Conservation (phyloP, 2,888 invertebrate species). For the Pristionchus arcanus region DNA sequence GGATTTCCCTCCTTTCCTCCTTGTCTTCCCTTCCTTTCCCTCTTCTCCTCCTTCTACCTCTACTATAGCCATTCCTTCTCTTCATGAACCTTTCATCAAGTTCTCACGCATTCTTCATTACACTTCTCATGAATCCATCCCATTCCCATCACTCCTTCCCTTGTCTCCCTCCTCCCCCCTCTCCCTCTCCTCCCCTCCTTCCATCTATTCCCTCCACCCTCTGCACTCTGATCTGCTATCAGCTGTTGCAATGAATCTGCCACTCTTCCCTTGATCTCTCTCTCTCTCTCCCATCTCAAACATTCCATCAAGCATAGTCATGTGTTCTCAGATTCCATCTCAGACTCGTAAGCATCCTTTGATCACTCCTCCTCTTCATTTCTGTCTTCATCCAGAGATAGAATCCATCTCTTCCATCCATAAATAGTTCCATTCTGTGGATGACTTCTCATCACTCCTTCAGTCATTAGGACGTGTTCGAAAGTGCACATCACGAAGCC, state of each 20-base stretch:
- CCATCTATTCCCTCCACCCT: neutral
- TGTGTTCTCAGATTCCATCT: neutral
- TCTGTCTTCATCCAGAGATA: neutral
- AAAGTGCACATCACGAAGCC: conserved; percentile 51
- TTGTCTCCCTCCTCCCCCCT: neutral
- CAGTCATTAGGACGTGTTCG: conserved; percentile 4
- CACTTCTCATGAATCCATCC: neutral
- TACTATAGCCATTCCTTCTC: neutral
- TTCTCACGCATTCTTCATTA: conserved; percentile 9
- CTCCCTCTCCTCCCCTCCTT: neutral
- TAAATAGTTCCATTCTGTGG: neutral
- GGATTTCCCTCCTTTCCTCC: conserved; percentile 4
- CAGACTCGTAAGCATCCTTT: neutral
- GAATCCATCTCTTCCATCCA: neutral
- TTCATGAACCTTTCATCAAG: neutral
- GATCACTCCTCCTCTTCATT: neutral
- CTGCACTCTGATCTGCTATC: conserved; percentile 27
- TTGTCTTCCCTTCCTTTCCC: neutral
- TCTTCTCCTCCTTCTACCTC: neutral
- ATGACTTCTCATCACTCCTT: neutral
- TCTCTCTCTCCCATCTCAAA: conserved; percentile 29
- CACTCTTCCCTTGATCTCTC: neutral
- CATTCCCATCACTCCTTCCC: neutral
- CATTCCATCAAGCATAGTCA: conserved; percentile 19
- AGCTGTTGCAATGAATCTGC: conserved; percentile 49